Percentiles rank a stretch among this genome's conserved stretches.
phyloP scores from a whole-genome alignment of 1,140 invertebrate genomes.

The Musca vetustissima region DNA sequence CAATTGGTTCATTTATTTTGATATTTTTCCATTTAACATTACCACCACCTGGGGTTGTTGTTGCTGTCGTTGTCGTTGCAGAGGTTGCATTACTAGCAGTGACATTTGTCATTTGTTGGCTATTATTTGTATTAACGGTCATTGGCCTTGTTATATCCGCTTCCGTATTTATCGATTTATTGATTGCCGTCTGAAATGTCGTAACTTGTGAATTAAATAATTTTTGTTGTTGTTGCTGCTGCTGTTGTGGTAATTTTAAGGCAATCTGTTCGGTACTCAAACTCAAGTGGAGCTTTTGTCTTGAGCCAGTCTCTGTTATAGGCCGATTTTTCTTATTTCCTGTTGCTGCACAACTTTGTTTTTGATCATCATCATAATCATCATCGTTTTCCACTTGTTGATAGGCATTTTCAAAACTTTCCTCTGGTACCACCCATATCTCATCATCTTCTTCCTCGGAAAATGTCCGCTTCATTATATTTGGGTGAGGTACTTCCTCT shows the following conservation, averaged over 20 bases:
- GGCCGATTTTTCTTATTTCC: background rate
- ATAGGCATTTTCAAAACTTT: conserved; percentile 17
- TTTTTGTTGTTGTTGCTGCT: conserved; percentile 12
- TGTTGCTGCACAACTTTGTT: background rate
- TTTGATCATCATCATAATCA: background rate
- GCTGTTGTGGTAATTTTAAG: conserved; percentile 25
- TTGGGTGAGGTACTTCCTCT: too few species aligned
- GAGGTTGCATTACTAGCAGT: background rate
- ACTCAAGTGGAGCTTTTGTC: conserved; percentile 9
- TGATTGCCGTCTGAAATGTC: conserved; percentile 7
- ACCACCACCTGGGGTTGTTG: background rate
- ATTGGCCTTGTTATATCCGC: background rate
- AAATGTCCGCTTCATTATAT: background rate
- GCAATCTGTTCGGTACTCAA: conserved; percentile 26
- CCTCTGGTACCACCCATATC: conserved; percentile 12
- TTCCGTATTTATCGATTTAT: conserved; percentile 13
- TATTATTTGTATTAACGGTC: conserved; percentile 9
- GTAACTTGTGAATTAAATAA: too few species aligned
- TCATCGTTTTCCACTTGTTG: background rate
- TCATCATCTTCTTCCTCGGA: conserved; percentile 13
- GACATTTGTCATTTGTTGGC: background rate
- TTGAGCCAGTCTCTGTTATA: background rate
- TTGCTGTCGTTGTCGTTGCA: background rate
- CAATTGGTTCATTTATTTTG: background rate
- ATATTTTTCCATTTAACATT: conserved; percentile 21